Evolutionary conservation across 2,113 vertebrate species (phyloP).

Genomic region (Psophia crepitans): DNA sequence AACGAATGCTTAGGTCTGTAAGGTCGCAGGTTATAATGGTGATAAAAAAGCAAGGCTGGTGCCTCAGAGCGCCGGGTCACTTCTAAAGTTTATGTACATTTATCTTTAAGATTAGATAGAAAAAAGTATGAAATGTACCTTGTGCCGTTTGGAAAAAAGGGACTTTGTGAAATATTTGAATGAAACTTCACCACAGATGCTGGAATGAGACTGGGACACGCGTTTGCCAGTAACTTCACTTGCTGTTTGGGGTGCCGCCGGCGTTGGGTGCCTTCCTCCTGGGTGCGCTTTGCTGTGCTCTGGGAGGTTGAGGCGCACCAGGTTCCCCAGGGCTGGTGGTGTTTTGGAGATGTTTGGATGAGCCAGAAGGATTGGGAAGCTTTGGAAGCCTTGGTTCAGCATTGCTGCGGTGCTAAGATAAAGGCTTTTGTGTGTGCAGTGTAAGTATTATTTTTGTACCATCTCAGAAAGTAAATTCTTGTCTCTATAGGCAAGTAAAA

Average conservation of each 20-base stretch:
- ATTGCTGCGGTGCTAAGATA: not conserved
- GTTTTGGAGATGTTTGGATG: not conserved
- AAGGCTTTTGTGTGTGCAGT: too few relatives aligned
- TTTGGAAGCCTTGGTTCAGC: not conserved
- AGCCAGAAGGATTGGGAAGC: not conserved
- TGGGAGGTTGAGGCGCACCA: not conserved
- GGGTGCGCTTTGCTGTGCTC: not conserved
- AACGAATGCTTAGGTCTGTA: rapidly evolving
- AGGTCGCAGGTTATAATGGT: not conserved
- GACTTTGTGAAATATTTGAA: not conserved
- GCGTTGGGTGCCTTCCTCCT: not conserved
- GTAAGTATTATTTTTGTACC: not conserved
- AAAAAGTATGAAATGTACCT: not conserved
- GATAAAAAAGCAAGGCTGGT: not conserved
- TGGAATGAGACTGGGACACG: rapidly evolving
- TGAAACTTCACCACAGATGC: rapidly evolving
- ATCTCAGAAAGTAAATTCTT: not conserved
- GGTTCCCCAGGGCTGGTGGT: not conserved
- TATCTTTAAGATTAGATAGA: not conserved
- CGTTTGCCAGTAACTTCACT: not conserved
- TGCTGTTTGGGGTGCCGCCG: not conserved
- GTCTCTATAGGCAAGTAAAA: not conserved
- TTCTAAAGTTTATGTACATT: not conserved
- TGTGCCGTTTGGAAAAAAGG: too few relatives aligned
- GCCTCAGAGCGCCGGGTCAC: not conserved